phyloP scores from a whole-genome alignment of 2,888 invertebrate species.

The Carcina quercana region DNA sequence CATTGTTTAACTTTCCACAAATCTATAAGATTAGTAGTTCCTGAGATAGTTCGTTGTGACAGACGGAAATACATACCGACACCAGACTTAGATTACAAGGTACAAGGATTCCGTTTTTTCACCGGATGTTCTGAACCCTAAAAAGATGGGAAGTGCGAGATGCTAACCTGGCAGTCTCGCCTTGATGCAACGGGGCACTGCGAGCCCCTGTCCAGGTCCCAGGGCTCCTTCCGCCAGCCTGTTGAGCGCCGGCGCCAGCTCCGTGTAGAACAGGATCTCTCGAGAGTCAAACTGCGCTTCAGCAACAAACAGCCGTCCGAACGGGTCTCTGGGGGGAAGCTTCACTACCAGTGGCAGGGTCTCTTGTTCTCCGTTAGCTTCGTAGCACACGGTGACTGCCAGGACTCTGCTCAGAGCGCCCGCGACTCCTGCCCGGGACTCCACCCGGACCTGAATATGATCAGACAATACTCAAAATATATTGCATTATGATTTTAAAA shows the following conservation, averaged over 20 bases:
- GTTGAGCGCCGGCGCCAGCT: constrained; percentile 82
- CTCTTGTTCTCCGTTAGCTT: constrained; percentile 44
- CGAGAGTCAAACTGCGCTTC: constrained; percentile 88
- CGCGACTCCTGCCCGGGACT: constrained; percentile 77
- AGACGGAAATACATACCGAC: too few relatives aligned
- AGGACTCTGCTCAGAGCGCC: constrained; percentile 85
- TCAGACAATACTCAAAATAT: not conserved
- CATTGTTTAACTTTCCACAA: too few relatives aligned
- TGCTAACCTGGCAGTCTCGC: constrained; percentile 77
- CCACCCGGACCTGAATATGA: constrained; percentile 47
- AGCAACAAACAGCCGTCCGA: constrained; percentile 85
- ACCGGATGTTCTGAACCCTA: too few relatives aligned
- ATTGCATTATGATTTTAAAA: too few relatives aligned
- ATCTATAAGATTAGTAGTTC: too few relatives aligned
- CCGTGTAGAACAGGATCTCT: constrained; percentile 88
- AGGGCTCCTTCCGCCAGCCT: constrained; percentile 77
- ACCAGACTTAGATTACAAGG: too few relatives aligned
- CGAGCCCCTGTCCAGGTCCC: constrained; percentile 53
- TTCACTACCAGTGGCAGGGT: constrained; percentile 79
- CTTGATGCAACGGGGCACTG: constrained; percentile 78
- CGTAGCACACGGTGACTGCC: constrained; percentile 82
- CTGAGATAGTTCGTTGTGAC: too few relatives aligned
- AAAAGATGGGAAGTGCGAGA: too few relatives aligned
- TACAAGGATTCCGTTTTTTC: too few relatives aligned
- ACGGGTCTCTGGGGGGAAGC: constrained; percentile 85